Evolutionary conservation across 2,888 invertebrate genomes (phyloP), one percentile per base, ranked within the genome.

Genomic region (Sycophila texana): DNA sequence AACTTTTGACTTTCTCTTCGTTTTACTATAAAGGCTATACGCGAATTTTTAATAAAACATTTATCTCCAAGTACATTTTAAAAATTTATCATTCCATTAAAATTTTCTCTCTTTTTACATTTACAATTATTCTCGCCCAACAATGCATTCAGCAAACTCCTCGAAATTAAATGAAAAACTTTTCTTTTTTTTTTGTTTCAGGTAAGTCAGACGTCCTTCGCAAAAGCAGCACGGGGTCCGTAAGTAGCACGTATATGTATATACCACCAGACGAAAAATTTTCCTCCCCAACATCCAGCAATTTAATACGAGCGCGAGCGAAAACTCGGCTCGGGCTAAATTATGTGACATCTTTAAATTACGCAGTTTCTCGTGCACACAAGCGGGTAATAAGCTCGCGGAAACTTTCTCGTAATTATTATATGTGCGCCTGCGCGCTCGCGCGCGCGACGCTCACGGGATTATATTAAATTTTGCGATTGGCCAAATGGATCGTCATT

Each of bases 391-490:
- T 18, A 63, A 63, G n/a, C 39, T 2, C 14, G 63, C 22, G 16
- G 51, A 53, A 68, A 68, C 57, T 68, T 68, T 68, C 20, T 51
- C 68, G 18, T 63, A 63, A 63, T 47, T 39, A 68, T 68, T 57
- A 68, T 30, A 18, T 26, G 26, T 10, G 68, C 58, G 10, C 16
- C 20, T 55, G 3, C 22, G 10, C 16, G 18, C n/a, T n/a, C n/a
- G n/a, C n/a, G n/a, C n/a, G n/a, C n/a, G n/a, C 58, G 18, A 22
- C 30, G 55, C 20, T 47, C n/a, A 16, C 10, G 20, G 30, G 70
- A 78, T 70, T 63, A 74, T 51, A 74, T 74, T 79, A 70, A 79
- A 78, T 73, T 73, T 68, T 49, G 63, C 66, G 51, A 72, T 72
- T 60, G 51, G 14, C 60, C 26, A 71, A 77, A 68, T n/a, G 61